phyloP scores from a whole-genome alignment of 2,888 invertebrate genomes.

The Zaprionus bogoriensis region DNA sequence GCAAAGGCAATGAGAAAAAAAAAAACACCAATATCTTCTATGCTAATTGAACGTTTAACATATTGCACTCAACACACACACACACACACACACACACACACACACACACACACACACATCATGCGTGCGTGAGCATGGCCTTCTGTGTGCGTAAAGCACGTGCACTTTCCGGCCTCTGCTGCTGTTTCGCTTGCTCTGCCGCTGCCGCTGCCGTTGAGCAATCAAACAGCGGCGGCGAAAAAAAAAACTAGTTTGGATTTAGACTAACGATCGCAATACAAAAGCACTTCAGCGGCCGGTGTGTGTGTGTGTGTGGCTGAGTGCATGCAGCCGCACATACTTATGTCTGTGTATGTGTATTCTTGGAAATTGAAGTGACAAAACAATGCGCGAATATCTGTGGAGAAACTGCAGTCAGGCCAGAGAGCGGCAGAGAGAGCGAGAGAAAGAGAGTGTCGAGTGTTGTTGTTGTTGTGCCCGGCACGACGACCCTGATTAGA shows the following conservation, averaged over 20 bases:
- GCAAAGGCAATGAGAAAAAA: neutral
- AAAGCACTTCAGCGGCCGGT: neutral
- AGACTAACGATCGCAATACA: conserved; percentile 28
- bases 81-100: neutral
- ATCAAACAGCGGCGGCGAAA: conserved; percentile 22
- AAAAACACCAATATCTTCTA: conserved; percentile 3
- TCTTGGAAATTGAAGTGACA: conserved; percentile 31
- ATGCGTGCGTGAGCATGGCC: neutral
- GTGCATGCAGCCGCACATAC: too few relatives aligned
- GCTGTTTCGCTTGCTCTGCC: too few relatives aligned
- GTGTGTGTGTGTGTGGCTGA: conserved; percentile 2
- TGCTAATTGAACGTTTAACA: conserved; percentile 58
- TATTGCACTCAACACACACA: conserved; percentile 38
- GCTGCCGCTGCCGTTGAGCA: conserved; percentile 30
- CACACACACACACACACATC: neutral
- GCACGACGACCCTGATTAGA: conserved; percentile 40
- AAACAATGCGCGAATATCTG: conserved; percentile 15
- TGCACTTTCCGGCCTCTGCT: conserved; percentile 48
- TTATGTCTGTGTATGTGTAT: conserved; percentile 6
- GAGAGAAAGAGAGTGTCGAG: neutral
- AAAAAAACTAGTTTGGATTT: conserved; percentile 51
- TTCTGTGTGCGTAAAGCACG: conserved; percentile 58
- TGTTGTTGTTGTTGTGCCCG: conserved; percentile 13
- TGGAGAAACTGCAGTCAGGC: neutral
- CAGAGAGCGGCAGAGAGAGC: neutral